These are phyloP conservation scores for Peromyscus leucopus DNA, from an alignment of 2,113 vertebrate genomes.

Conservation along the genomic window DNA sequence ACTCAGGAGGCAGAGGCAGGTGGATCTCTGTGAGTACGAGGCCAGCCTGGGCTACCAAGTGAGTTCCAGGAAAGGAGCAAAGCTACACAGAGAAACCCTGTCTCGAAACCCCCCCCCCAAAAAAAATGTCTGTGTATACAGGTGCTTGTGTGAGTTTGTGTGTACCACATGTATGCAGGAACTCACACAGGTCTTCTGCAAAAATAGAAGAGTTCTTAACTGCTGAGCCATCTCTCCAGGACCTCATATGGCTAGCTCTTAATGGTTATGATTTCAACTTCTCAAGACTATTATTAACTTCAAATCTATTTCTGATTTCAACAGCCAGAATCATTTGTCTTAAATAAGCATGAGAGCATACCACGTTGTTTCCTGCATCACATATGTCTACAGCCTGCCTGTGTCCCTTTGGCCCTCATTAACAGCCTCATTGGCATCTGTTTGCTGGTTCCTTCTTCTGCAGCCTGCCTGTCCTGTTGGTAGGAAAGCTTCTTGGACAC, in stretches of 20 bases:
- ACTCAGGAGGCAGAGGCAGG: too few species aligned
- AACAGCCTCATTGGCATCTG: neutral
- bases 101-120: too few species aligned
- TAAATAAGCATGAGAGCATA: neutral
- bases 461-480: neutral
- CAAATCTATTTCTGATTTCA: conserved; percentile 52
- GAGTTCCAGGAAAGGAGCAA: too few species aligned
- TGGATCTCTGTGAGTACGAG: too few species aligned
- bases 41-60: too few species aligned
- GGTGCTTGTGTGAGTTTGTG: neutral
- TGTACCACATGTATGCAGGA: neutral
- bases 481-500: neutral
- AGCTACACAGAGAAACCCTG: too few species aligned
- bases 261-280: conserved; percentile 26
- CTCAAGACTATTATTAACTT: conserved; percentile 58
- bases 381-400: neutral
- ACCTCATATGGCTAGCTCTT: conserved; percentile 9
- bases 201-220: neutral
- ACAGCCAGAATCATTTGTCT: neutral
- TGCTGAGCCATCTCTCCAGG: neutral
- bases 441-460: neutral
- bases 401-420: neutral
- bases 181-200: neutral
- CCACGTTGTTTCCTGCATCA: neutral
- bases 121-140: neutral